Base-by-base conservation (phyloP, 1,140 invertebrate species). In the Prorops nasuta region DNA sequence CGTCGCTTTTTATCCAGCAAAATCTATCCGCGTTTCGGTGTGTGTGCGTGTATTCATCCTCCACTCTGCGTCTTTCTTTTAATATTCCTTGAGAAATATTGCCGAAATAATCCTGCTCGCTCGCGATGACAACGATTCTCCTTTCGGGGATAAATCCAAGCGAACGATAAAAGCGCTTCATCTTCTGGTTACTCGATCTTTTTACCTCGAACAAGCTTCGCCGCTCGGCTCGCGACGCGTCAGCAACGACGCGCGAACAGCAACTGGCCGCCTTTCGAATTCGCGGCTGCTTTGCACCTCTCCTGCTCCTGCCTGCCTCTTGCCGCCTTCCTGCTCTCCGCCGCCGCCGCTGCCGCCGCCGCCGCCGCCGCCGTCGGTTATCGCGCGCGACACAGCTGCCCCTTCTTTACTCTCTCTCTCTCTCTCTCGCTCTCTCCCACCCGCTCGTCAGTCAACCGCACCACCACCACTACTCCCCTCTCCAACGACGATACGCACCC, bases 241-340 rank as follows among this genome's bases (percentile, higher is more conserved):
- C 51, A 48, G 46, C 49, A 57, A 44, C 63, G 65, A 63, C 71
- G 70, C 71, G 71, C 72, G 63, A 63, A 69, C 69, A 66, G 61
- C 70, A 69, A 74, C 73, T 74, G 72, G 61, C 58, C 58, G 70
- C 64, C 72, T 73, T 70, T 68, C 67, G 69, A 72, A 72, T 72
- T 73, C 62, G 69, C 69, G 67, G 66, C 67, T 66, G 72, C 64
- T 74, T 74, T 71, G 70, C 67, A 71, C 69, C 71, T 72, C 71
- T n/a, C n/a, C n/a, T n/a, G n/a, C n/a, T n/a, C n/a, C n/a, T n/a
- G n/a, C n/a, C n/a, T n/a, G n/a, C n/a, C n/a, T n/a, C n/a, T n/a
- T n/a, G n/a, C n/a, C n/a, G n/a, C n/a, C n/a, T n/a, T n/a, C n/a
- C n/a, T n/a, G n/a, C n/a, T n/a, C n/a, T n/a, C n/a, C n/a, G n/a